Base-by-base conservation (phyloP, 2,797 vertebrate species). In the Botia kubotai region DNA sequence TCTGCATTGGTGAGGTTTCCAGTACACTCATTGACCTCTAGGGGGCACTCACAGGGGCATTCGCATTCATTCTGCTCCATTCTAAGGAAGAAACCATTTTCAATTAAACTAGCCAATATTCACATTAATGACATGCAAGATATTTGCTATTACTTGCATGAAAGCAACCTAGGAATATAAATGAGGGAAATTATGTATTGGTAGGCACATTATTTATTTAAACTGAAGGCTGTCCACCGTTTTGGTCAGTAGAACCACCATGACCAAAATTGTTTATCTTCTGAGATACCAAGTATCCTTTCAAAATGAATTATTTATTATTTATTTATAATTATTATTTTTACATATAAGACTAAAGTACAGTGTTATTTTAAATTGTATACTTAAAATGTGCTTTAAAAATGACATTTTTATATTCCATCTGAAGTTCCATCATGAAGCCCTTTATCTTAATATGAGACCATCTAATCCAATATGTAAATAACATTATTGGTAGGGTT, bases 21-120 rank as follows among this genome's bases (percentile, higher is more conserved):
- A 0, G 97, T 99, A 66, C 98, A 99, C 84, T 99, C 97, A 0
- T 99, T 98, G 79, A 99, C 97, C 94, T 99, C 98, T 86, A 99
- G 95, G 75, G 98, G 97, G 91, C 98, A 99, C 92, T 99, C 98
- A 84, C 98, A 99, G 0, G 98, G 98, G 86, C 98, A 99, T 87
- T 99, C 97, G 0, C 98, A 99, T 80, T 99, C 98, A 12, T 99
- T 99, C 91, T 99, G 98, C 69, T 99, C 98, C 97, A 99, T 99
- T 87, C 98, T 99, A 87, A 77, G 87, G 82, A 80, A 43, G 0
- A 77, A 72, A 81, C 4, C 10, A 17, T 3, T 70, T 19, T 2
- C 36, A 48, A 33, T n/a, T 6, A 43, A 69, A 8, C 53, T 4
- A 66, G 16, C 17, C 29, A 63, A 6, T 17, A 36, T 12, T 0